These are phyloP conservation scores for Nebria salina DNA, from an alignment of 2,888 invertebrate species.

Conservation along the genomic window DNA sequence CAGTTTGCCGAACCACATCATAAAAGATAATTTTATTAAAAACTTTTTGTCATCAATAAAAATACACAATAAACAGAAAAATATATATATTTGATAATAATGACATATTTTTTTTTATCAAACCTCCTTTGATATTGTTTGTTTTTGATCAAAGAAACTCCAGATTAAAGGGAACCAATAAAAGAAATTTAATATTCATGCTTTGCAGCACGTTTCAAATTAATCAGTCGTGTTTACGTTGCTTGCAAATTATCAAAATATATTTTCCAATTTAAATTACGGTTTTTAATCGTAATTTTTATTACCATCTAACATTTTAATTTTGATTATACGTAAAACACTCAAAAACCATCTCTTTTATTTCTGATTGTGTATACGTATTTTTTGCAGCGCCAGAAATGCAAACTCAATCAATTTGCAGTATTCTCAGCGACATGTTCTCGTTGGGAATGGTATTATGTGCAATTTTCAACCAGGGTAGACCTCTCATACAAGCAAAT, in stretches of 20 bases:
- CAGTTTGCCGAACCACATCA: background rate
- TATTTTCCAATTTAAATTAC: too few species aligned
- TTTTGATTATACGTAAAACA: too few species aligned
- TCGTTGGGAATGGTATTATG: conserved; percentile 95
- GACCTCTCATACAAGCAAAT: conserved; percentile 88
- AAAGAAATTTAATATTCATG: background rate
- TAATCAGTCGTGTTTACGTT: background rate
- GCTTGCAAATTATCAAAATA: background rate
- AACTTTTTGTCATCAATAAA: background rate
- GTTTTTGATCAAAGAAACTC: background rate
- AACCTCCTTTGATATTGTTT: background rate
- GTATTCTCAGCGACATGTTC: conserved; percentile 94
- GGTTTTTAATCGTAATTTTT: too few species aligned
- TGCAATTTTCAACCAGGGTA: conserved; percentile 91
- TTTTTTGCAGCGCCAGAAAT: conserved; percentile 86
- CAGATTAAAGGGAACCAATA: too few species aligned
- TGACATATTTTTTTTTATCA: background rate
- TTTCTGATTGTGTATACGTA: too few species aligned
- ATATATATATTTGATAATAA: background rate
- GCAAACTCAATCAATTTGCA: conserved; percentile 83
- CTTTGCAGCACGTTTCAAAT: background rate
- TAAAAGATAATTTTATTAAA: background rate
- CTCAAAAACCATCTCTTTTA: too few species aligned
- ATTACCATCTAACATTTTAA: too few species aligned
- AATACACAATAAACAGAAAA: background rate